Percentiles rank a stretch among this genome's conserved stretches.
These are phyloP conservation scores for Athene cunicularia DNA, from an alignment of 2,113 vertebrate species.

Conservation along the genomic window DNA sequence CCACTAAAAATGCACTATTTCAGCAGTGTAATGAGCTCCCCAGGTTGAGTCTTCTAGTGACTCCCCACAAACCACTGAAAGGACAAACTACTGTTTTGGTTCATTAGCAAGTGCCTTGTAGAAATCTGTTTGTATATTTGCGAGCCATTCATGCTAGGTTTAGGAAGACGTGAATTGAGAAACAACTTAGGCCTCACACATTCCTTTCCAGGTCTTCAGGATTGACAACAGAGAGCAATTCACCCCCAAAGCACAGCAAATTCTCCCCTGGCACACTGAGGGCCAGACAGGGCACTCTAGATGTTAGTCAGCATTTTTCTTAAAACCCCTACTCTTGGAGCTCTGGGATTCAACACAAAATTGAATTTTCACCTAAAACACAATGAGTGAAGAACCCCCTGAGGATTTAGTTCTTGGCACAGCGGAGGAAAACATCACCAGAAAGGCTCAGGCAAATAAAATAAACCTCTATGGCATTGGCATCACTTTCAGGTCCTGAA, in stretches of 20 bases:
- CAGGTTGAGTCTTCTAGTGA: background rate
- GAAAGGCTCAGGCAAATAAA: slow-evolving; percentile 14
- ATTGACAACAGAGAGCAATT: background rate
- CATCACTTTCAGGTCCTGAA: background rate
- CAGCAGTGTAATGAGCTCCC: slow-evolving; percentile 17
- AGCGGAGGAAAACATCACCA: background rate
- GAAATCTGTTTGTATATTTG: background rate
- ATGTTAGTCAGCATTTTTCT: background rate
- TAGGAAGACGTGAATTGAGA: background rate
- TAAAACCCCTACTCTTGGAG: background rate
- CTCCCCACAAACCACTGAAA: slow-evolving; percentile 17
- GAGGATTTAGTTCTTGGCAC: background rate
- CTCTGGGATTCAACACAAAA: background rate
- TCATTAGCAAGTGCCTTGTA: slow-evolving; percentile 11
- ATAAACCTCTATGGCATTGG: background rate
- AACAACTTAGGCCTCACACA: background rate
- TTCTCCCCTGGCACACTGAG: background rate
- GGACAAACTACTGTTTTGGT: background rate
- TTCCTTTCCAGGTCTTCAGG: background rate
- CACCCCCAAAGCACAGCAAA: background rate
- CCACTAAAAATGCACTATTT: slow-evolving; percentile 23
- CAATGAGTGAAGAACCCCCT: background rate
- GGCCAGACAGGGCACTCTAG: background rate
- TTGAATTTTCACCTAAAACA: slow-evolving; percentile 19
- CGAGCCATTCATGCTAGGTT: background rate